phyloP scores from a whole-genome alignment of 1,140 invertebrate genomes.

The Papilio helenus region DNA sequence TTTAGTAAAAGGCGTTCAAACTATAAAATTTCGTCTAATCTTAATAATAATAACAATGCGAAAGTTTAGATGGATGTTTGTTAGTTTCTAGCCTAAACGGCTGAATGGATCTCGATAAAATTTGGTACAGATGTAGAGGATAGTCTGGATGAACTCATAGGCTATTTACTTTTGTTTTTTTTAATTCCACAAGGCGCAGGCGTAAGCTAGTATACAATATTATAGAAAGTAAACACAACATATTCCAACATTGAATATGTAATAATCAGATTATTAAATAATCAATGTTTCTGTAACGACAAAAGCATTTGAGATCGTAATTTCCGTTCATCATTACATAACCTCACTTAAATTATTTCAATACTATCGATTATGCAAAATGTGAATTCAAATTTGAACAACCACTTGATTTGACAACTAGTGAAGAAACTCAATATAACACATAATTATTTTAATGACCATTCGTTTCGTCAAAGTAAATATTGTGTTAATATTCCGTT shows the following conservation, averaged over 20 bases:
- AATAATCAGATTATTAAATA: neutral
- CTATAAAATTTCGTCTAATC: no score
- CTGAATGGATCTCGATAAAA: no score
- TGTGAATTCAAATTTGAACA: neutral
- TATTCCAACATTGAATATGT: neutral
- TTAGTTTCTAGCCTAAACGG: no score
- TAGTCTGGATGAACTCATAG: no score
- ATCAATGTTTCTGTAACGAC: neutral
- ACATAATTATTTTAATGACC: neutral
- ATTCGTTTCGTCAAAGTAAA: neutral
- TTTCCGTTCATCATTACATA: slow-evolving; percentile 9
- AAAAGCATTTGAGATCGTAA: neutral
- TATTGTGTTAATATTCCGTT: neutral
- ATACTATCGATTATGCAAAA: neutral
- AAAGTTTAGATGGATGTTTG: no score
- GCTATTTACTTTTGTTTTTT: no score
- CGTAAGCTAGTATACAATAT: neutral
- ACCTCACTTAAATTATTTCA: neutral
- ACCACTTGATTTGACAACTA: neutral
- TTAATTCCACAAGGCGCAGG: no score
- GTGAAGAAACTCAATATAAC: neutral
- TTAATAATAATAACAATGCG: no score
- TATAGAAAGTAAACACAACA: neutral
- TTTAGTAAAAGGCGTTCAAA: no score
- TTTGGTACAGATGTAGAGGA: no score